Evolutionary conservation across 2,888 invertebrate species (phyloP).

Genomic region (Entomobrya multifasciata): DNA sequence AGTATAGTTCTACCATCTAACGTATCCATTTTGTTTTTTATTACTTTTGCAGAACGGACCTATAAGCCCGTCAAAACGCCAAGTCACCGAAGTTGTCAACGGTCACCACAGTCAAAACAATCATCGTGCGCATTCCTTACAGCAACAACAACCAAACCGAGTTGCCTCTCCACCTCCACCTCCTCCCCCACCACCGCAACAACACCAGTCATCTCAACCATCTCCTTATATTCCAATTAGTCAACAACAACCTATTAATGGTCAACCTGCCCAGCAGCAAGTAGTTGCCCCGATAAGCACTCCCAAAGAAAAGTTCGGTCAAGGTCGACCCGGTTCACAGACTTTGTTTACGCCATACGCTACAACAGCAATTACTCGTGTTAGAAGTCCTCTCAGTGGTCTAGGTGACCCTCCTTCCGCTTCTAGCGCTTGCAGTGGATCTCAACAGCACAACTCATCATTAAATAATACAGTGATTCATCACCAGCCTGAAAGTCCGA

Average conservation of each 20-base stretch:
- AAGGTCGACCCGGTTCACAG: constrained; percentile 75
- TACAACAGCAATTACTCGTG: constrained; percentile 78
- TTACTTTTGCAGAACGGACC: constrained; percentile 77
- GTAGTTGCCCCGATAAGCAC: constrained; percentile 71
- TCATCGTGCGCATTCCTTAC: constrained; percentile 12
- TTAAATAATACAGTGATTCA: constrained; percentile 60
- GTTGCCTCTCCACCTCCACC: too few relatives aligned
- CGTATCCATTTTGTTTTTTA: too few relatives aligned
- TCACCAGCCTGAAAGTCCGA: constrained; percentile 74
- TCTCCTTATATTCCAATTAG: constrained; percentile 57
- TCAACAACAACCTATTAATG: constrained; percentile 57
- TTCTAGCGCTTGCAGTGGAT: constrained; percentile 39
- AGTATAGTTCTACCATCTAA: too few relatives aligned
- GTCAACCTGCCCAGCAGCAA: constrained; percentile 70
- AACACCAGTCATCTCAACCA: constrained; percentile 37
- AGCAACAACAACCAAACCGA: too few relatives aligned
- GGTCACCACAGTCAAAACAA: constrained; percentile 66
- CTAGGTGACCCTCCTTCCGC: constrained; percentile 58
- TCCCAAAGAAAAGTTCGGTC: constrained; percentile 70
- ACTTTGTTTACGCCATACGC: constrained; percentile 79
- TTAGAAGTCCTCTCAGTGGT: constrained; percentile 75
- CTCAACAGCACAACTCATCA: constrained; percentile 67
- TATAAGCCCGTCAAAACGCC: constrained; percentile 58
- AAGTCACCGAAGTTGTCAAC: constrained; percentile 71
- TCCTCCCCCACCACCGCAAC: too few relatives aligned